Evolutionary conservation across 2,113 vertebrate species (phyloP).

Genomic region (Tinamus guttatus): DNA sequence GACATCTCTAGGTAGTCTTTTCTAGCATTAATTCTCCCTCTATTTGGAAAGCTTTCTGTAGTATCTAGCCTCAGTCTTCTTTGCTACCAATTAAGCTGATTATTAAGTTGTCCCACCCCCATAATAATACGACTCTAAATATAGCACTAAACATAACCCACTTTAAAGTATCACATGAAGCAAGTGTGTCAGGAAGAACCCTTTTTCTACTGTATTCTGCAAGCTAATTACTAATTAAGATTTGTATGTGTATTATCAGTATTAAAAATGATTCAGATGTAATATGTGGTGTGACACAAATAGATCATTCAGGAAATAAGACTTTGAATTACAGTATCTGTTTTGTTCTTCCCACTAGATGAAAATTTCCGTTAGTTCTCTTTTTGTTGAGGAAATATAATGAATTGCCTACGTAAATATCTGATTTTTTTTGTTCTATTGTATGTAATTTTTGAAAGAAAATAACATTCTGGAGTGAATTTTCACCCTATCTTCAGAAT

Average conservation of each 20-base stretch:
- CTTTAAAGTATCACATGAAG: background rate
- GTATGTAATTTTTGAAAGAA: background rate
- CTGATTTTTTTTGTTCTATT: background rate
- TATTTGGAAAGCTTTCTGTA: background rate
- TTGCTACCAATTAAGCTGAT: background rate
- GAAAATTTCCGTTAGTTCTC: background rate
- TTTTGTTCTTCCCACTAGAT: fast-evolving
- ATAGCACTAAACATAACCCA: background rate
- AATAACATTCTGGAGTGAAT: background rate
- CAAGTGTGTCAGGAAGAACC: background rate
- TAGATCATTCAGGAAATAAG: background rate
- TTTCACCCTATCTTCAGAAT: background rate
- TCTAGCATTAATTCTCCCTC: background rate
- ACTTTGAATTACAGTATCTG: background rate
- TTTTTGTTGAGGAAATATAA: background rate
- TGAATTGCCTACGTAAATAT: background rate
- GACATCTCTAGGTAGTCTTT: background rate
- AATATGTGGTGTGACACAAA: background rate
- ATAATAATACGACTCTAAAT: background rate
- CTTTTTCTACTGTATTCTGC: background rate
- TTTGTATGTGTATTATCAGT: background rate
- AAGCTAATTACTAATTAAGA: background rate
- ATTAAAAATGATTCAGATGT: background rate
- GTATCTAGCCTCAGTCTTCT: background rate
- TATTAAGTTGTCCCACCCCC: background rate